Evolutionary conservation across 2,888 invertebrate species (phyloP), one percentile per base, ranked within the genome.

Genomic region (Gisinianus flammeolus): DNA sequence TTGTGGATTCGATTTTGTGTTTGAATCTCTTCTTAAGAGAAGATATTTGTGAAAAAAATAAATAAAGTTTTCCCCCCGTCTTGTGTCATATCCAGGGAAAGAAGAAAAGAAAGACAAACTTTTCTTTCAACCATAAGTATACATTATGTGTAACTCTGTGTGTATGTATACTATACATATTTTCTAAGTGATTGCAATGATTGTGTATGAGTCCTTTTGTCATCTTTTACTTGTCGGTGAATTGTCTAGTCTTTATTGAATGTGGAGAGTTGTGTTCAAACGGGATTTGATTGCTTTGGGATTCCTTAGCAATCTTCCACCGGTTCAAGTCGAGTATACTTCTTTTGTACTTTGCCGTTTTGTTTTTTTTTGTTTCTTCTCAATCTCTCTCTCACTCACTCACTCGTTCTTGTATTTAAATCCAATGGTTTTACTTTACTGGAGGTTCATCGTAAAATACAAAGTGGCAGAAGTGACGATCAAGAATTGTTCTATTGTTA

Each of bases 401-500:
- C n/a, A n/a, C n/a, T n/a, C 6, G 19, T 2, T 44, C 2, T 16
- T 44, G 19, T 44, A 44, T 44, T 44, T 12, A 44, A 44, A 44
- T 44, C 19, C 44, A 44, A 44, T 6, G 8, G 6, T 44, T 44
- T 2, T 44, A 44, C 44, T 16, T 44, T 44, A 6, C 44, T 44
- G 44, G 44, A 44, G 19, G 2, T 44, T 44, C 3, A 44, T 44
- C 8, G 3, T 44, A 16, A 44, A 44, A 44, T 44, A 44, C 44
- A 44, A 44, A 44, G 44, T 33, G 24, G 19, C 56, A 58, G 31
- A 62, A 62, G 66, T 30, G 62, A 74, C 66, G 73, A 66, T 74
- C 73, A 64, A 74, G 73, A 66, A 74, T 74, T 64, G 35, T 66
- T 74, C 52, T 64, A 64, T 78, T 74, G 64, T 68, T 78, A 35